Evolutionary conservation across 2,888 invertebrate genomes (phyloP), one percentile per base, ranked within the genome.

Genomic region (Amphipyra berbera): DNA sequence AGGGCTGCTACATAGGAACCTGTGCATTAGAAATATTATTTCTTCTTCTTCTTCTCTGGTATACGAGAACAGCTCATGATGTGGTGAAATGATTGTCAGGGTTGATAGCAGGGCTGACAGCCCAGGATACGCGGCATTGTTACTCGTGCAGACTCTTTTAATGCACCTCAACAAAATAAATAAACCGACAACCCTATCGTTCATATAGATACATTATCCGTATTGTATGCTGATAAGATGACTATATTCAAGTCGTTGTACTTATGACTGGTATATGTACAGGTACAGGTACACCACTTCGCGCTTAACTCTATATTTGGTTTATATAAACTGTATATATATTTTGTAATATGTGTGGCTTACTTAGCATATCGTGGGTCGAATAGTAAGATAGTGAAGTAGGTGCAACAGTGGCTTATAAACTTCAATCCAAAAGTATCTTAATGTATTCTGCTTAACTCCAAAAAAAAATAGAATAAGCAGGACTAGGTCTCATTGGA

Each of bases 231-330:
- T 64, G 75, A 62, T 60, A 21, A 44, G 56, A 35, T 42, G 58
- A 14, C 59, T 54, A 54, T 47, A 64, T 44, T 21, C 55, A 40
- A 47, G 33, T 48, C 67, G 50, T 12, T 35, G 58, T 45, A 58
- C 53, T 61, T 57, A 73, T 68, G 52, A 61, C 53, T 40, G 48
- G 14, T 46, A 45, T 45, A 45, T 47, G 13, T 46, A 52, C 38
- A 49, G 35, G n/a, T n/a, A n/a, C n/a, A n/a, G n/a, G n/a, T n/a
- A 60, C 15, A 53, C 61, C 10, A 21, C 7, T 47, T 15, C 55
- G 33, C 15, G 37, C 68, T 64, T 74, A 69, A 69, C 59, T 57
- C 75, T 69, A 48, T 69, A 73, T 59, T 58, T 55, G 75, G 70
- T 54, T 47, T 59, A 70, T 74, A 64, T 74, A 54, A 45, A 38